These are phyloP conservation scores for Cactoblastis cactorum DNA, from an alignment of 2,888 invertebrate genomes.

Conservation along the genomic window DNA sequence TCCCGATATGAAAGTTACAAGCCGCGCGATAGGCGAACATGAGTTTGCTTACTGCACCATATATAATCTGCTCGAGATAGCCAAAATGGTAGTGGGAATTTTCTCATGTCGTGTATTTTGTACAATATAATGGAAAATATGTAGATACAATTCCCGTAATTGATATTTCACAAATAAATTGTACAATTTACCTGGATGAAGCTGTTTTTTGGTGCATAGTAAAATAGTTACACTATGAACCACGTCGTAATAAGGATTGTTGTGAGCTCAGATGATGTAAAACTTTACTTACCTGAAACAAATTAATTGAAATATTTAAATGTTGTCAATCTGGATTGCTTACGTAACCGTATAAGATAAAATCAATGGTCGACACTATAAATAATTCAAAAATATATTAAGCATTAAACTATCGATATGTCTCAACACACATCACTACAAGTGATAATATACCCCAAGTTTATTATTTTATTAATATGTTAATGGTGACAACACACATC, in stretches of 20 bases:
- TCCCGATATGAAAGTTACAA: slow-evolving; percentile 10
- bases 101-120: background rate
- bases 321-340: no score
- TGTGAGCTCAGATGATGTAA: background rate
- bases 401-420: no score
- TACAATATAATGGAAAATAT: background rate
- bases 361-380: no score
- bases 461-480: slow-evolving; percentile 41
- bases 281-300: background rate
- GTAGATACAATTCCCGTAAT: no score
- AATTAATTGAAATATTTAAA: background rate
- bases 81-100: background rate
- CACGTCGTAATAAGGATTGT: no score
- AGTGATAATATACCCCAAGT: background rate
- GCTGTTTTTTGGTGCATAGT: no score
- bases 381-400: background rate
- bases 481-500: slow-evolving; percentile 49
- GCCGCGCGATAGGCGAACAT: slow-evolving; percentile 1
- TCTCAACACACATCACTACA: background rate
- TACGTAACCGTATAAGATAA: no score
- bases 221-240: no score
- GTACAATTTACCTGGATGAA: no score
- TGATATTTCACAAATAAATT: no score
- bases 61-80: slow-evolving; percentile 7
- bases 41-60: slow-evolving; percentile 1